Conservation (phyloP, 2,113 vertebrate genomes). For the Romanogobio albipinnatus region DNA sequence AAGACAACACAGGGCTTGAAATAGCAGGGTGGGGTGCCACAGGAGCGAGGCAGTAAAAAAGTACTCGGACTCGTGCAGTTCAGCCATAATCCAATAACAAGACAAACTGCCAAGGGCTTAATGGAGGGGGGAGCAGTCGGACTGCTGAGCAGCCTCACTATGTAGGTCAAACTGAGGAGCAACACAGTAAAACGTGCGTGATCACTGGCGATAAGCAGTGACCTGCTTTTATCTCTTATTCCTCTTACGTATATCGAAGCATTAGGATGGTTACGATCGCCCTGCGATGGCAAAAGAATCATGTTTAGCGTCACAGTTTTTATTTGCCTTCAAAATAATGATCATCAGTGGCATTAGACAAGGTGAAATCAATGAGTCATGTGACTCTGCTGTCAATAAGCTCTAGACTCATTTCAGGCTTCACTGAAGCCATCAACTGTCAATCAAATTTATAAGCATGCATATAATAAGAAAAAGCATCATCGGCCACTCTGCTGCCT, state of each 20-base stretch:
- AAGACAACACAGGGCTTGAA: conserved; percentile 52
- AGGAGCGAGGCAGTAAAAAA: conserved; percentile 61
- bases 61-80: conserved; percentile 63
- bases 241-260: neutral
- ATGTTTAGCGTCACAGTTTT: neutral
- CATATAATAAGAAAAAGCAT: neutral
- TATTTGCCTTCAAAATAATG: conserved; percentile 25
- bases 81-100: conserved; percentile 67
- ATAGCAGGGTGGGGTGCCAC: conserved; percentile 63
- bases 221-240: neutral
- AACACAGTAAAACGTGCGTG: conserved; percentile 48
- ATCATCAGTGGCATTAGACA: conserved; percentile 37
- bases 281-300: neutral
- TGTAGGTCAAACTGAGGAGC: conserved; percentile 72
- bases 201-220: neutral
- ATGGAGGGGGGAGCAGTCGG: conserved; percentile 61
- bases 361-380: conserved; percentile 42
- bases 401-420: conserved; percentile 69
- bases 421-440: conserved; percentile 41
- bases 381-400: neutral
- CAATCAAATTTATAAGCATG: neutral
- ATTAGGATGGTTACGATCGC: neutral
- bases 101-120: conserved; percentile 72
- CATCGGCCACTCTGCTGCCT: neutral
- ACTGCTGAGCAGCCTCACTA: conserved; percentile 64